A percentile compares a stretch with the other conserved stretches of the same genome.
phyloP scores from a whole-genome alignment of 2,113 vertebrate species.

The Siphamia tubifer region DNA sequence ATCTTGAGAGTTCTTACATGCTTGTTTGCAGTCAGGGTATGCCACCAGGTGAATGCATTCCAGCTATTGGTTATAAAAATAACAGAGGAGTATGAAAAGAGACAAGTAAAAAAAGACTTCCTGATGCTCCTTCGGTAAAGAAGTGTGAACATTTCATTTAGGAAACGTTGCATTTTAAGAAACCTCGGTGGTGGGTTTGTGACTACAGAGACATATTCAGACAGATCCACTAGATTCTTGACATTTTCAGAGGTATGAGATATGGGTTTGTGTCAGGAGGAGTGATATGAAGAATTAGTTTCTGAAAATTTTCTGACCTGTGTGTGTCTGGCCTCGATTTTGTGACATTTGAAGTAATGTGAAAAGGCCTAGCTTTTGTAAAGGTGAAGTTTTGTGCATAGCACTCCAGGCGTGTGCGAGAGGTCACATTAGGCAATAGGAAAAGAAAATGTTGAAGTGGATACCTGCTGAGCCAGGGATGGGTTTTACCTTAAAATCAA shows the following conservation, averaged over 20 bases:
- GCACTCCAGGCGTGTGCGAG: neutral
- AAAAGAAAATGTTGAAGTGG: neutral
- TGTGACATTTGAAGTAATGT: conserved; percentile 26
- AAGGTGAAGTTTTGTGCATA: neutral
- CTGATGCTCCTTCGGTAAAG: neutral
- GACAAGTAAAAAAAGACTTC: neutral
- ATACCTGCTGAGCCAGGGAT: too few species aligned
- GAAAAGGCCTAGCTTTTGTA: neutral
- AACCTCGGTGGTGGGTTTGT: neutral
- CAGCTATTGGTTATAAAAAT: neutral
- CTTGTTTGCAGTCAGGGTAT: neutral
- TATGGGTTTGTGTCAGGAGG: conserved; percentile 11
- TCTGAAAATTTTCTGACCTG: conserved; percentile 22
- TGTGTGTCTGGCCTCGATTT: neutral
- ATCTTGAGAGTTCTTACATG: neutral
- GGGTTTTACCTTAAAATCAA: too few species aligned
- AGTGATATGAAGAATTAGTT: conserved; percentile 1
- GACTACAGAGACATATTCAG: neutral
- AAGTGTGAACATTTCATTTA: neutral
- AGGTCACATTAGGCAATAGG: neutral
- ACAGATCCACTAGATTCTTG: conserved; percentile 5
- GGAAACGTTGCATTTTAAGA: neutral
- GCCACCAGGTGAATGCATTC: neutral
- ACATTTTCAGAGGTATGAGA: conserved; percentile 35
- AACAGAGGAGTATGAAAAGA: neutral